Percentiles rank a stretch among this genome's conserved stretches.
These are phyloP conservation scores for Alosa alosa DNA, from an alignment of 2,113 vertebrate species.

Conservation along the genomic window DNA sequence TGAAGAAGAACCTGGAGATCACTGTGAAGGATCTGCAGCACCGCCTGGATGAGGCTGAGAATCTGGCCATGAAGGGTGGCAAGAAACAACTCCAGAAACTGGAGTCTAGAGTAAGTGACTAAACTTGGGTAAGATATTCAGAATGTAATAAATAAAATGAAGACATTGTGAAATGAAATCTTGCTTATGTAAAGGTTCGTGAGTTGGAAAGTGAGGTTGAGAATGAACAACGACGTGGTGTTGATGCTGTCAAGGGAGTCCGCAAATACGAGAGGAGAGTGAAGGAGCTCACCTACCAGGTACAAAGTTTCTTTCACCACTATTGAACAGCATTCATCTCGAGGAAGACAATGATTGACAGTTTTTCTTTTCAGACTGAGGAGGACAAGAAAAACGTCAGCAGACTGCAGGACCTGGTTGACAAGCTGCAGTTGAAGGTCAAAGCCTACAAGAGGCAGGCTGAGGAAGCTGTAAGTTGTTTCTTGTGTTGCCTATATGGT, in stretches of 20 bases:
- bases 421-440: conserved; percentile 84
- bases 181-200: conserved; percentile 61
- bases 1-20: conserved; percentile 94
- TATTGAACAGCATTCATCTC: background rate
- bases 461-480: conserved; percentile 73
- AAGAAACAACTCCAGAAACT: conserved; percentile 86
- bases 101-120: conserved; percentile 56
- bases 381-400: conserved; percentile 48
- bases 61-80: conserved; percentile 80
- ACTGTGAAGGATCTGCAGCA: conserved; percentile 78
- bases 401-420: conserved; percentile 66
- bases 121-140: background rate
- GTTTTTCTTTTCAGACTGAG: conserved; percentile 38
- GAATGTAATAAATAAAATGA: background rate
- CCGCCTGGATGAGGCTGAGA: conserved; percentile 89
- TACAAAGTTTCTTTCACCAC: background rate
- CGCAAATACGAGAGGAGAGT: conserved; percentile 47
- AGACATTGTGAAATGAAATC: background rate
- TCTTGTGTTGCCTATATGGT: no score
- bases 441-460: conserved; percentile 90
- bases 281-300: conserved; percentile 51
- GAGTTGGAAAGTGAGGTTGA: conserved; percentile 78
- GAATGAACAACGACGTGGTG: conserved; percentile 72
- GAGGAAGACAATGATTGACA: background rate
- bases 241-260: conserved; percentile 44